Evolutionary conservation across 2,113 vertebrate genomes (phyloP), one percentile per base, ranked within the genome.

Genomic region (Pitta sordida): DNA sequence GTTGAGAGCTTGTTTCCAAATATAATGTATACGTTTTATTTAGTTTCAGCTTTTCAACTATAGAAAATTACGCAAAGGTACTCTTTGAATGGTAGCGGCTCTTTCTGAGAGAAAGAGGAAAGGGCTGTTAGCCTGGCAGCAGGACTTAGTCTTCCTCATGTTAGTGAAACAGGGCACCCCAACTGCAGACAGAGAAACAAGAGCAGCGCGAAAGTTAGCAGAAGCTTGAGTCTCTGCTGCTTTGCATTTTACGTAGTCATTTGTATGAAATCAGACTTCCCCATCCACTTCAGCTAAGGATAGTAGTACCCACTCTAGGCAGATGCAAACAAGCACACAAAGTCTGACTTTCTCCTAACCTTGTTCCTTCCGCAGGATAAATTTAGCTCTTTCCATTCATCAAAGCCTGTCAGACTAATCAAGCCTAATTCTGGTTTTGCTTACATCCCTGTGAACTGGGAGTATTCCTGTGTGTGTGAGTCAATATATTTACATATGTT

Each of bases 401-500:
- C 95, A 90, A 88, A 94, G 68, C 60, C 83, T 96, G 86, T 79
- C 90, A 96, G 95, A 82, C 65, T 94, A 96, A 95, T 94, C 89
- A 94, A 93, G 91, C 49, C 63, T 62, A 78, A 93, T 95, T 94
- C 93, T 91, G 94, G 34, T 83, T 81, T 89, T 94, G 84, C 91
- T 92, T 95, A 78, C 77, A 88, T 93, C 76, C 39, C 73, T 76
- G 59, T 46, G 63, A 71, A 75, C 16, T 75, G 76, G 76, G 84
- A 86, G 73, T 90, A 87, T 88, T 94, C 91, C 86, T 18, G 0
- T 6, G 26, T 77, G 63, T 64, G 48, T 83, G 90, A 94, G 65
- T 86, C 88, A 88, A 74, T 87, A 59, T 65, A 94, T 84, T 93
- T 93, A 87, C 48, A 86, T 88, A 85, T 39, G 89, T 83, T 71